Conservation (phyloP, 1,140 invertebrate species). For the Drosophila ohnishii region DNA sequence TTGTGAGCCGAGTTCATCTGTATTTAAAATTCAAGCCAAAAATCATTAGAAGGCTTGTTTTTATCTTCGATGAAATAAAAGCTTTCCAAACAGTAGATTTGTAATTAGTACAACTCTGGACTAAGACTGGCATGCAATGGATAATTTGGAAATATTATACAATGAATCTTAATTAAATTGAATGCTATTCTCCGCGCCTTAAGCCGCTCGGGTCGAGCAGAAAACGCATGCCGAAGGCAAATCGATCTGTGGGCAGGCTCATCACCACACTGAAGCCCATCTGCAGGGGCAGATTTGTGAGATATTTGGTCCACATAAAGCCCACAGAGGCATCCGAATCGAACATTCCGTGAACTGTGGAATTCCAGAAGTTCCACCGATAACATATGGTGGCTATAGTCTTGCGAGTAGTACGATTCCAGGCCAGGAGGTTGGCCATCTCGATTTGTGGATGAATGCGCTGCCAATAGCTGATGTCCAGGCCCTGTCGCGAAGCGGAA, state of each 20-base stretch:
- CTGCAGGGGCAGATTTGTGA: conserved; percentile 59
- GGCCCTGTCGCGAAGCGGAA: conserved; percentile 58
- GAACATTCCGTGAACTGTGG: conserved; percentile 69
- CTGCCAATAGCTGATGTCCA: conserved; percentile 82
- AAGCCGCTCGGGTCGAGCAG: conserved; percentile 71
- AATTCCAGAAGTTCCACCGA: conserved; percentile 77
- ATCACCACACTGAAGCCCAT: conserved; percentile 76
- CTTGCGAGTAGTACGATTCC: conserved; percentile 68
- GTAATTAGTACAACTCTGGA: conserved; percentile 30
- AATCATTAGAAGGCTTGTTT: conserved; percentile 13
- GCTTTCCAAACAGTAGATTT: conserved; percentile 27
- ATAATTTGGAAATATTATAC: conserved; percentile 57
- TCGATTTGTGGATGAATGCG: conserved; percentile 76
- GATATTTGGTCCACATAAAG: conserved; percentile 75
- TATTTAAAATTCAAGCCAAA: conserved; percentile 29
- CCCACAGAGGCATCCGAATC: conserved; percentile 78
- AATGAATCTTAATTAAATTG: conserved; percentile 18
- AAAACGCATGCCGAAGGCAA: conserved; percentile 74
- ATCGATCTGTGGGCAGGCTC: conserved; percentile 71
- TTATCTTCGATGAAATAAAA: conserved; percentile 14
- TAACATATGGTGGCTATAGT: conserved; percentile 76
- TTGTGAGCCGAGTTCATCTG: conserved; percentile 33
- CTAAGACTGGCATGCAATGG: conserved; percentile 16
- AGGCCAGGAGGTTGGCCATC: conserved; percentile 76
- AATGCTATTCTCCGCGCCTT: conserved; percentile 52